Conservation (phyloP, 2,113 vertebrate species). For the Mesitornis unicolor region DNA sequence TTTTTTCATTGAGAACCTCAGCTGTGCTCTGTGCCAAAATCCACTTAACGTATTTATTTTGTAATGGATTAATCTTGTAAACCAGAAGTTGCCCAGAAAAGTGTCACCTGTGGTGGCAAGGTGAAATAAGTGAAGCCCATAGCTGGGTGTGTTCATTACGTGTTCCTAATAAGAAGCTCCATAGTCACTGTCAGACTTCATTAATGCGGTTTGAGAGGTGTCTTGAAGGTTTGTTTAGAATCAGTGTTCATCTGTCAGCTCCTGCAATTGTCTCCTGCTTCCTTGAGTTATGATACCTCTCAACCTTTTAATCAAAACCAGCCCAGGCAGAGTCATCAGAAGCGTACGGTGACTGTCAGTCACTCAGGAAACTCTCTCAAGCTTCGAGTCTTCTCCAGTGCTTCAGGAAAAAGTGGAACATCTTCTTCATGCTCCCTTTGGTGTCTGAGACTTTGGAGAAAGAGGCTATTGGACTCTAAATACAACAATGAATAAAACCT, state of each 20-base stretch:
- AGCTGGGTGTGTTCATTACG: neutral
- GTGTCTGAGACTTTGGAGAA: neutral
- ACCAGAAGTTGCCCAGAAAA: neutral
- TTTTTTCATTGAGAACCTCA: neutral
- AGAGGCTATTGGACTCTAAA: neutral
- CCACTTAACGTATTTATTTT: neutral
- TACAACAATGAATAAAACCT: neutral
- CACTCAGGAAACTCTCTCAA: neutral
- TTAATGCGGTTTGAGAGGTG: neutral
- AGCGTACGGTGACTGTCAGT: accelerated
- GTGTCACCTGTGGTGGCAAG: neutral
- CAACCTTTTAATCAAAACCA: neutral
- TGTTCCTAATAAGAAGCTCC: neutral
- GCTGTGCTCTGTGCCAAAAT: neutral
- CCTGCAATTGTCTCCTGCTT: neutral
- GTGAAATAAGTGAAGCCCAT: neutral
- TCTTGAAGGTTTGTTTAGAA: neutral
- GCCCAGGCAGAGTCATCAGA: neutral
- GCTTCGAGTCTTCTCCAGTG: neutral
- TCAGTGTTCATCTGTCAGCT: neutral
- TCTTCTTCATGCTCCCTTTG: neutral
- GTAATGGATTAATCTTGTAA: neutral
- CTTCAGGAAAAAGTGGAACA: neutral
- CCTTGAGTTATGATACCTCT: neutral
- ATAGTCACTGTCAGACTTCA: neutral